Conservation (phyloP, 2,797 vertebrate genomes). For the Vultur gryphus region DNA sequence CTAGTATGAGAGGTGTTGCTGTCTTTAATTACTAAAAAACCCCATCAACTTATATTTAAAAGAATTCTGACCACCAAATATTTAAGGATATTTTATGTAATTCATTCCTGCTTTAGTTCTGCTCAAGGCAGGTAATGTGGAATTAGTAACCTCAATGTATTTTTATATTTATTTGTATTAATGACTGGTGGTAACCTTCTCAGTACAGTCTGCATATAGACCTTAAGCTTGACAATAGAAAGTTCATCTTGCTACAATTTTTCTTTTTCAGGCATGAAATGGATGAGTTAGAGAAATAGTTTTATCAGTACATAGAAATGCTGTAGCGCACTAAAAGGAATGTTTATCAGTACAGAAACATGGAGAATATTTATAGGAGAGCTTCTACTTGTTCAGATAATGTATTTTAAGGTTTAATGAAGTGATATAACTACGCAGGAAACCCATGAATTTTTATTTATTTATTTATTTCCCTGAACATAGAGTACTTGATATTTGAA, state of each 20-base stretch:
- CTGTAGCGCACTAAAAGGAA: not conserved
- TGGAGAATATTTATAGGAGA: not conserved
- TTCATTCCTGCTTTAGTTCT: not conserved
- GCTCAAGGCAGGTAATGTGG: not conserved
- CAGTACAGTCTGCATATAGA: not conserved
- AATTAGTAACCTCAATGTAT: not conserved
- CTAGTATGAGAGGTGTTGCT: not conserved
- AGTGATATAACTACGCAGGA: not conserved
- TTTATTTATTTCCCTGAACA: not conserved
- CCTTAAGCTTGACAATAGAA: not conserved
- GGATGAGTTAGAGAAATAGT: not conserved
- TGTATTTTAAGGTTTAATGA: constrained; percentile 20
- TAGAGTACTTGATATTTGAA: not conserved
- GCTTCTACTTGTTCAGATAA: not conserved
- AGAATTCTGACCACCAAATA: not conserved
- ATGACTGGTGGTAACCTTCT: not conserved
- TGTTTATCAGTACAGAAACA: not conserved
- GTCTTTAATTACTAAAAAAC: not conserved
- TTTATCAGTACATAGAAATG: not conserved
- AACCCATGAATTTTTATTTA: not conserved
- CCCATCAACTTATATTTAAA: not conserved
- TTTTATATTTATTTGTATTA: not conserved
- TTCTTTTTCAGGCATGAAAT: not conserved
- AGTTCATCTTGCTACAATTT: not conserved
- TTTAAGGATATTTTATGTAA: not conserved